Base-by-base conservation (phyloP, 1,140 invertebrate species). In the Drosophila pandora region DNA sequence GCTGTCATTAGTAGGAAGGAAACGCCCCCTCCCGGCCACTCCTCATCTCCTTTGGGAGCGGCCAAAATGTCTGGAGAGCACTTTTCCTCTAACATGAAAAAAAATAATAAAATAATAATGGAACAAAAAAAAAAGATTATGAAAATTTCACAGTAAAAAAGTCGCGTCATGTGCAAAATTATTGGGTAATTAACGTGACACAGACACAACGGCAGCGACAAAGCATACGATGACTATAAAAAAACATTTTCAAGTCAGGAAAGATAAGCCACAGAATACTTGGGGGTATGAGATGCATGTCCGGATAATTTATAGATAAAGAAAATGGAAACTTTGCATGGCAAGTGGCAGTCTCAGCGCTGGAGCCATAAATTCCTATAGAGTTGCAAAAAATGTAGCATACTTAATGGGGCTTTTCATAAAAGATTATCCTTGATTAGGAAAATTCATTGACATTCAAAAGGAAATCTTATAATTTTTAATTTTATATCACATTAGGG, bases 141-240 rank as follows among this genome's bases (percentile, higher is more conserved):
- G 73, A 64, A 72, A 77, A 81, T 72, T 67, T 55, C 62, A 9
- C 21, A 50, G 50, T 56, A 67, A 67, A 67, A 63, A 76, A 73
- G 68, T 81, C 79, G 79, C 78, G 79, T 77, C 79, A 82, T 81
- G 79, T 81, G 79, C 79, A 82, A 82, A 81, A 81, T 81, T 81
- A 81, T 81, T 81, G 78, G 79, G 79, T 77, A 81, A 81, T 81
- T 81, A 81, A 82, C 73, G 58, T 50, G 70, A 71, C 58, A 78
- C 65, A 79, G 62, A 79, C 64, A 68, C 57, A 53, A 48, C 63
- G 49, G 17, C 65, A 57, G 23, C 64, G 54, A 63, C 57, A 47
- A 45, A 71, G 54, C 45, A 54, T 49, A 54, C 63, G 72, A 34
- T 64, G 69, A 62, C 73, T 71, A 56, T 34, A 47, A 58, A 47